These are phyloP conservation scores for Dasypus novemcinctus DNA, from an alignment of 2,113 vertebrate genomes.

Conservation along the genomic window DNA sequence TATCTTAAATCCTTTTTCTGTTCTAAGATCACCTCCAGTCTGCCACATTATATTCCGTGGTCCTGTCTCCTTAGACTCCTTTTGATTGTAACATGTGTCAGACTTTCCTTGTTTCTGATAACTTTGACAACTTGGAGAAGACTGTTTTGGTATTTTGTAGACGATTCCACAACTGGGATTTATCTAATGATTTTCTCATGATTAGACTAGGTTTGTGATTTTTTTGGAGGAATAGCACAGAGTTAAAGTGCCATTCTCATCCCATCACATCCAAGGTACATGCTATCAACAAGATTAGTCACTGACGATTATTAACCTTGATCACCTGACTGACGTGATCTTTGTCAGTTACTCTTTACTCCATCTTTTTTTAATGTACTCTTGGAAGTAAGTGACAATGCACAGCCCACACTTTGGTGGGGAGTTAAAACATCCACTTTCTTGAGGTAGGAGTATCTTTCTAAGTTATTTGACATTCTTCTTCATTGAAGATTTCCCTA, in stretches of 20 bases:
- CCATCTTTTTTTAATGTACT: accelerated
- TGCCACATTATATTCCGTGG: neutral
- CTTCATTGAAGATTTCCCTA: neutral
- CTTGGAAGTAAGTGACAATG: neutral
- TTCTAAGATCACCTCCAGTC: neutral
- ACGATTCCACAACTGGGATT: neutral
- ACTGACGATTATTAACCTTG: neutral
- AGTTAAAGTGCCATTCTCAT: neutral
- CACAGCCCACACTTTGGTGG: neutral
- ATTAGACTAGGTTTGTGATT: neutral
- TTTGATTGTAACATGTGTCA: neutral
- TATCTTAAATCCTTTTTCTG: neutral
- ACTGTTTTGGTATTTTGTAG: neutral
- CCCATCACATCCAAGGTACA: too few relatives aligned
- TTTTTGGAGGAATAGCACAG: neutral
- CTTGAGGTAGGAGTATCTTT: neutral
- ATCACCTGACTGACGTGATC: neutral
- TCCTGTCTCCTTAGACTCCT: neutral
- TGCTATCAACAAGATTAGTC: neutral
- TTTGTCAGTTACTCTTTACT: neutral
- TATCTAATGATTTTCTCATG: neutral
- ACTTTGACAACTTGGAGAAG: neutral
- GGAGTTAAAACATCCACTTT: neutral
- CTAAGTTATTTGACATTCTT: neutral
- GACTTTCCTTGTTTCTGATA: neutral